Percentiles rank a stretch among this genome's conserved stretches.
These are phyloP conservation scores for Drosophila niveifrons DNA, from an alignment of 2,888 invertebrate species.

Conservation along the genomic window DNA sequence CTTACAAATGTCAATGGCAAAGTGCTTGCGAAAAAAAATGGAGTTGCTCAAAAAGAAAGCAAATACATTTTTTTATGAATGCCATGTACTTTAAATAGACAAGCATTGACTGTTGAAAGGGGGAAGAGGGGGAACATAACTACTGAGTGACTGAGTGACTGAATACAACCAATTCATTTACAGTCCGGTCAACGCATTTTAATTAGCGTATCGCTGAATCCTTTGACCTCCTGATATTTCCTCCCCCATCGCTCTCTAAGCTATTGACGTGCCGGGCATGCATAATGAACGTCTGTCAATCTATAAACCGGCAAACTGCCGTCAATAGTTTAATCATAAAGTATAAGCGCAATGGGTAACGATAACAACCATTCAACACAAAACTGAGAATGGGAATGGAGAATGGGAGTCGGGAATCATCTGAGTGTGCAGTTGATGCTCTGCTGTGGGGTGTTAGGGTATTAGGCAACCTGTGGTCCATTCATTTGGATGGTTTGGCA, in stretches of 20 bases:
- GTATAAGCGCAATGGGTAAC: conserved; percentile 59
- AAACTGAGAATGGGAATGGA: not conserved
- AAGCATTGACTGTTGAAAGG: conserved; percentile 2
- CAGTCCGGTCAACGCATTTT: conserved; percentile 59
- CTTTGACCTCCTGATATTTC: conserved; percentile 38
- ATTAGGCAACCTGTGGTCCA: conserved; percentile 40
- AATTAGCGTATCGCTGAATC: conserved; percentile 64
- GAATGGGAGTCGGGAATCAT: conserved; percentile 19
- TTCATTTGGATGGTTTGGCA: conserved; percentile 45
- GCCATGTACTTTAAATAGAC: conserved; percentile 38
- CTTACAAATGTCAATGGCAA: conserved; percentile 73
- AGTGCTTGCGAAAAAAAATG: conserved; percentile 42
- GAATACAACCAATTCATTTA: conserved; percentile 51
- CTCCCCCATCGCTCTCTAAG: not conserved
- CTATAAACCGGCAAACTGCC: conserved; percentile 49
- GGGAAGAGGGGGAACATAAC: not conserved
- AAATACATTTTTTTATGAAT: conserved; percentile 21
- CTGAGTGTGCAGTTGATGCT: not conserved
- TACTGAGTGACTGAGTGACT: not conserved
- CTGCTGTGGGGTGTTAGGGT: conserved; percentile 11
- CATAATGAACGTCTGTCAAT: conserved; percentile 69
- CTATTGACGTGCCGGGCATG: conserved; percentile 33
- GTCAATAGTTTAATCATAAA: conserved; percentile 79
- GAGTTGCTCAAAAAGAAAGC: conserved; percentile 25
- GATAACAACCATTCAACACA: conserved; percentile 64